Evolutionary conservation across 2,113 vertebrate species (phyloP), one percentile per base, ranked within the genome.

Genomic region (Callipepla squamata): DNA sequence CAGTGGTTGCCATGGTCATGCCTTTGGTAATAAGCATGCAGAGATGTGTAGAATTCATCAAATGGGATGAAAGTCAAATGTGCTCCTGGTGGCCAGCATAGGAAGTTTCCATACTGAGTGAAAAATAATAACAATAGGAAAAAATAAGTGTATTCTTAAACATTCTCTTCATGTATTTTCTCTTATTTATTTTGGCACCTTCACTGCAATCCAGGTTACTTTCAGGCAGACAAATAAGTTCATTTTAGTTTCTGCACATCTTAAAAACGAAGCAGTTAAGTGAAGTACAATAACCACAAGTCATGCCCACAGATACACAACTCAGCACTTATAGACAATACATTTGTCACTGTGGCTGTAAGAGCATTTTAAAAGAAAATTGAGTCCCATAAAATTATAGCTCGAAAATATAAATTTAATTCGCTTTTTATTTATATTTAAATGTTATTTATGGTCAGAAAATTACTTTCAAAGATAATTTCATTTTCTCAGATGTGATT

Each of bases 401-500:
- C 13, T 85, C 44, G 36, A 63, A 50, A 94, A 66, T 80, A 36
- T 21, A 79, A 87, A n/a, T 51, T 80, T 85, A 76, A 90, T 92
- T 93, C 55, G 13, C 40, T 74, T 84, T 87, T 91, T 67, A 90
- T 78, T 89, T 82, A 14, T 72, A 80, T 74, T 78, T 87, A 87
- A 95, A 75, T 58, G 19, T 53, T 78, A 47, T 80, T 95, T 96
- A 92, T 83, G 91, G 87, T 93, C 95, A 78, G 89, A 45, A 84
- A 83, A 90, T 93, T 57, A 48, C 90, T 59, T 95, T 77, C 76
- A 90, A 84, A 94, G 85, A 86, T 85, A 16, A 90, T 81, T 86
- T 82, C 36, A 9, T 93, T 96, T 96, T 78, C 90, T 83, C 96
- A 99, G 99, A 40, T 98, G 98, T 13, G 97, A 99, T 93, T 98